These are phyloP conservation scores for Galerucella pusilla DNA, from an alignment of 2,888 invertebrate species.

Conservation along the genomic window DNA sequence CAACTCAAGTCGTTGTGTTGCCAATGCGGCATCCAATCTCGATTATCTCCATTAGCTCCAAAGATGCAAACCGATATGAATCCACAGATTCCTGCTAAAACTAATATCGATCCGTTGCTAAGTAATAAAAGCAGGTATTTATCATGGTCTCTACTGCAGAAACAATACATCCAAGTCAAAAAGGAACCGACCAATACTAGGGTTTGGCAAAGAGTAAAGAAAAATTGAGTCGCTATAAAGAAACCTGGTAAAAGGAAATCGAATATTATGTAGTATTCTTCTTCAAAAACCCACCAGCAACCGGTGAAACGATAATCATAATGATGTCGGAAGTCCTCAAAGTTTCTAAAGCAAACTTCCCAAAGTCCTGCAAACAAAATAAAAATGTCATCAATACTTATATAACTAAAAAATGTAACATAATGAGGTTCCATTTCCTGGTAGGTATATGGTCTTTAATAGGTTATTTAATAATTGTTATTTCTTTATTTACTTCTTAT, in stretches of 20 bases:
- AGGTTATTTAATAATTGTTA: too few species aligned
- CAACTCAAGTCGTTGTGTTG: constrained; percentile 95
- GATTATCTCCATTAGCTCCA: constrained; percentile 88
- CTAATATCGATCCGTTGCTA: constrained; percentile 78
- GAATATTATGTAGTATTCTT: constrained; percentile 95
- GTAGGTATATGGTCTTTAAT: too few species aligned
- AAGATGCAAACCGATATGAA: constrained; percentile 88
- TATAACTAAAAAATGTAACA: too few species aligned
- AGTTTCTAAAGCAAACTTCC: constrained; percentile 93
- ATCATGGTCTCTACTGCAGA: constrained; percentile 80
- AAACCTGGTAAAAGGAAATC: constrained; percentile 90
- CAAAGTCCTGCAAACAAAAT: constrained; percentile 79
- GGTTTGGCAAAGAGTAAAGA: constrained; percentile 90
- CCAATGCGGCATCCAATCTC: constrained; percentile 97
- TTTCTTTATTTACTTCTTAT: too few species aligned
- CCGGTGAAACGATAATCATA: constrained; percentile 87
- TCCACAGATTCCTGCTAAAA: constrained; percentile 81
- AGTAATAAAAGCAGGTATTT: constrained; percentile 80
- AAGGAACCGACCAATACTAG: constrained; percentile 81
- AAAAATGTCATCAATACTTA: not conserved
- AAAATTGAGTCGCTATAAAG: constrained; percentile 93
- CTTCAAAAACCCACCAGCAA: constrained; percentile 98
- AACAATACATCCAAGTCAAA: constrained; percentile 78
- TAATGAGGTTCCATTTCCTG: too few species aligned
- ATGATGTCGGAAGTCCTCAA: constrained; percentile 85